Evolutionary conservation across 2,113 vertebrate species (phyloP).

Genomic region (Tenebrosternarchus preto): DNA sequence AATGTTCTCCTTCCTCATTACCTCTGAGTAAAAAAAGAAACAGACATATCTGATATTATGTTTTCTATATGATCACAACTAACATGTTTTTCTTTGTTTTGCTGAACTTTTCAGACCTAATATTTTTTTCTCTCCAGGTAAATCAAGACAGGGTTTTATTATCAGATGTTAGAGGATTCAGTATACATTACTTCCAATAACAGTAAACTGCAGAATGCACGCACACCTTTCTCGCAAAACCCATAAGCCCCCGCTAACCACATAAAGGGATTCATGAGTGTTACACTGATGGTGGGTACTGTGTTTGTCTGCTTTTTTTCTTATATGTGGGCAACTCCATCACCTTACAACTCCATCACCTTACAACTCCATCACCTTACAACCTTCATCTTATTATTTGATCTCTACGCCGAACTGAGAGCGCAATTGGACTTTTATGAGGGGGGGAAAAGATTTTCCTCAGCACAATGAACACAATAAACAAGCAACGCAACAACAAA

Average conservation of each 20-base stretch:
- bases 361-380: constrained; percentile 31
- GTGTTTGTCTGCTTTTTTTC: not conserved
- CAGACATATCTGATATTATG: not conserved
- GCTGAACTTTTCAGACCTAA: not conserved
- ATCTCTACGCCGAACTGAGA: not conserved
- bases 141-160: not conserved
- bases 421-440: constrained; percentile 6
- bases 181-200: not conserved
- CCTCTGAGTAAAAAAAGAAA: not conserved
- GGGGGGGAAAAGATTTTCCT: not conserved
- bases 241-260: constrained; percentile 9
- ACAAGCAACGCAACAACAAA: constrained; percentile 7
- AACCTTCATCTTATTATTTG: constrained; percentile 14
- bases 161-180: not conserved
- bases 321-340: constrained; percentile 20
- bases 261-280: constrained; percentile 9
- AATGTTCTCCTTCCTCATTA: not conserved
- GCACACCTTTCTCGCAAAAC: not conserved
- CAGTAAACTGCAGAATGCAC: not conserved
- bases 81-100: not conserved
- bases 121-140: not conserved
- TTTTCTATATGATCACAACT: not conserved
- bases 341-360: constrained; percentile 3
- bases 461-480: constrained; percentile 14
- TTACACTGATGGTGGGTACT: not conserved